Percentiles rank a stretch among this genome's conserved stretches.
These are phyloP conservation scores for Trachurus trachurus DNA, from an alignment of 2,797 vertebrate species.

Conservation along the genomic window DNA sequence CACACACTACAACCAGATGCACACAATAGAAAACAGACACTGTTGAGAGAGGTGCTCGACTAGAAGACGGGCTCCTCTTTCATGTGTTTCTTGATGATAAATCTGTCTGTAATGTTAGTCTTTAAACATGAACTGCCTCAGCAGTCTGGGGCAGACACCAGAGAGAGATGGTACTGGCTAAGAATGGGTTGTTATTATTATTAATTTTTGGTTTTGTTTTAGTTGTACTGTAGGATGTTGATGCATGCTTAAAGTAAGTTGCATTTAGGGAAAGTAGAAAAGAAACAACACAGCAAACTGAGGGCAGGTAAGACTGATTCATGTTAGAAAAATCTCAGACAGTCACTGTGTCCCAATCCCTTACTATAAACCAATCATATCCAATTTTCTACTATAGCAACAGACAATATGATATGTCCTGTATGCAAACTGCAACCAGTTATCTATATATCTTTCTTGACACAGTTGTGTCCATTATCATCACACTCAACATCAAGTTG, in stretches of 20 bases:
- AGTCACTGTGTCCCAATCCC: constrained; percentile 72
- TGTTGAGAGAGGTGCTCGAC: constrained; percentile 88
- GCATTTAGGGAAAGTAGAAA: constrained; percentile 99
- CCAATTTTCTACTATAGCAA: constrained; percentile 26
- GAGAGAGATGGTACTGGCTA: constrained; percentile 91
- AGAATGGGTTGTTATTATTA: constrained; percentile 88
- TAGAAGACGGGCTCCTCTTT: constrained; percentile 79
- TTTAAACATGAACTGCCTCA: constrained; percentile 90
- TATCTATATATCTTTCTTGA: constrained; percentile 3
- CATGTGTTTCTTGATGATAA: constrained; percentile 79
- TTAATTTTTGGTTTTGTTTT: constrained; percentile 80
- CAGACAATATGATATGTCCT: constrained; percentile 33
- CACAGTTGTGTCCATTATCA: neutral
- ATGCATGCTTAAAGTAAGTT: constrained; percentile 99
- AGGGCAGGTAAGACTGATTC: constrained; percentile 78
- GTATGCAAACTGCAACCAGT: constrained; percentile 23
- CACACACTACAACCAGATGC: constrained; percentile 95
- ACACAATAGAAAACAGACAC: constrained; percentile 93
- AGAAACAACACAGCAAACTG: constrained; percentile 87
- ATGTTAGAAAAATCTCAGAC: constrained; percentile 67
- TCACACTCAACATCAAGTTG: neutral
- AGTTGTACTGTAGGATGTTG: constrained; percentile 89
- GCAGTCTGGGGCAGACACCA: constrained; percentile 95
- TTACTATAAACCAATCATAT: constrained; percentile 17
- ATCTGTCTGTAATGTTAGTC: constrained; percentile 84